These are phyloP conservation scores for Anoura caudifer DNA, from an alignment of 2,113 vertebrate species.

Conservation along the genomic window DNA sequence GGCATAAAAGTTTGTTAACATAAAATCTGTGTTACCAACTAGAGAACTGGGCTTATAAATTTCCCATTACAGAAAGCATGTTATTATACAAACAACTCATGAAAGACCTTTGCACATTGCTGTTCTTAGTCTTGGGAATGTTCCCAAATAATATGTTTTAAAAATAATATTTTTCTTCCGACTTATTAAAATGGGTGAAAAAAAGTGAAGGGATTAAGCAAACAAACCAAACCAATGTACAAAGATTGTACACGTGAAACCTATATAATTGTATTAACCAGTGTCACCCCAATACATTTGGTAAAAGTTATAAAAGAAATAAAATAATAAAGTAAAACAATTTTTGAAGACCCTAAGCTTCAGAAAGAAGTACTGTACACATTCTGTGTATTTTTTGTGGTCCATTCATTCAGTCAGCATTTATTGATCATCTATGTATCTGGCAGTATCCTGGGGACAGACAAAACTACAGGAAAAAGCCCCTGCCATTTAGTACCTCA, in stretches of 20 bases:
- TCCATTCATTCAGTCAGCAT: neutral
- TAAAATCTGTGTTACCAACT: conserved; percentile 75
- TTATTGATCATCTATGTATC: neutral
- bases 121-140: conserved; percentile 43
- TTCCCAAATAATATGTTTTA: neutral
- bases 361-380: neutral
- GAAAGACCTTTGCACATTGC: conserved; percentile 66
- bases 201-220: too few relatives aligned
- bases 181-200: neutral
- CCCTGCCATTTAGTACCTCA: neutral
- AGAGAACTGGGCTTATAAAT: conserved; percentile 74
- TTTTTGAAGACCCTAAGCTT: neutral
- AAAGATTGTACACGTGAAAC: too few relatives aligned
- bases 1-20: conserved; percentile 68
- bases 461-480: neutral
- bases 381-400: neutral
- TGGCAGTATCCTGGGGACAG: neutral
- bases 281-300: too few relatives aligned
- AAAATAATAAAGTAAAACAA: neutral
- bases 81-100: conserved; percentile 56
- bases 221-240: too few relatives aligned
- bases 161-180: conserved; percentile 10
- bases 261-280: too few relatives aligned
- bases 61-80: conserved; percentile 69
- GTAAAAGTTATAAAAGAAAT: too few relatives aligned